Base-by-base conservation (phyloP, 2,797 vertebrate species). In the Acipenser oxyrinchus region DNA sequence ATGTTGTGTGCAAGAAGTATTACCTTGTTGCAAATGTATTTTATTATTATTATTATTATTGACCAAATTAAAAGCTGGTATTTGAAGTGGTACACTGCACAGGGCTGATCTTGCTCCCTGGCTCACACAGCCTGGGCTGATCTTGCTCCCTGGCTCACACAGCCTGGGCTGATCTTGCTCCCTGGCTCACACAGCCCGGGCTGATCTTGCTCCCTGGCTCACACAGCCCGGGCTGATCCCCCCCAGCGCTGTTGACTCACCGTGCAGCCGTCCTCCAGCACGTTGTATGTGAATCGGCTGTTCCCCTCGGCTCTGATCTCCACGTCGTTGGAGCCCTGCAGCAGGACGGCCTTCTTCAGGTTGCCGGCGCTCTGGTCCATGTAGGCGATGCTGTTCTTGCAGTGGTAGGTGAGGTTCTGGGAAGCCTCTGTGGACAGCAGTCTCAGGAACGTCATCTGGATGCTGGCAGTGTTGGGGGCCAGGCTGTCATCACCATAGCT, bases 371-470 rank as follows among this genome's bases (percentile, higher is more conserved):
- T 84, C 78, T 92, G 90, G 1, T 99, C 96, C 92, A 98, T 87
- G 86, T 97, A 99, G 81, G 94, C 96, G 1, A 99, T 78, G 73
- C 96, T 99, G 88, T 99, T 97, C 88, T 92, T 95, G 91, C 96
- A 99, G 92, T 98, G 95, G 92, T 98, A 99, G 63, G 96, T 99
- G 87, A 99, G 60, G 63, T 90, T 99, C 89, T 99, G 96, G 72
- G 92, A 90, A 64, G 93, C 95, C 63, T 98, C 95, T 0, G 87
- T 95, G 76, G 95, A 98, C 74, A 99, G 87, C 71, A 99, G 92
- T 75, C 96, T 88, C 65, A 99, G 84, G 93, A 99, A 99, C 68
- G 90, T 97, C 88, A 99, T 85, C 91, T 99, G 96, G 79, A 99
- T 79, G 52, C 76, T 91, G 82, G 91, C 94, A 0, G 92, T 88